A percentile compares a stretch with the other conserved stretches of the same genome.
Conservation (phyloP, 2,888 invertebrate genomes). For the Idaea straminata region DNA sequence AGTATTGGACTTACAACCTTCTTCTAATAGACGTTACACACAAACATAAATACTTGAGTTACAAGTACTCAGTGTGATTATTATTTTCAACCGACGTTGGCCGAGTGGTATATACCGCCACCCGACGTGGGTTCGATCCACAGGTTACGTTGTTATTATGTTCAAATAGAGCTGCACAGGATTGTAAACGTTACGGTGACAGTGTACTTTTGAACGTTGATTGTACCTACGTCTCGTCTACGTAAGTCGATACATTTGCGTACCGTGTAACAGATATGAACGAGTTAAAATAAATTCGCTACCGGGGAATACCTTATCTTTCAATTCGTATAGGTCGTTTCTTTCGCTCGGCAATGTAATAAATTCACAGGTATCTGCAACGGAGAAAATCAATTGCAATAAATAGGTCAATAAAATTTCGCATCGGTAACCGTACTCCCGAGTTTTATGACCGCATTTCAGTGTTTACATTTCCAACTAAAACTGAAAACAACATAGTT, state of each 20-base stretch:
- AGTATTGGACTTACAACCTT: too few species aligned
- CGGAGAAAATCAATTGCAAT: conserved; percentile 30
- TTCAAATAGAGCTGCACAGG: too few species aligned
- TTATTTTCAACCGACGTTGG: too few species aligned
- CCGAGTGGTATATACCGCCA: too few species aligned
- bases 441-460: conserved; percentile 36
- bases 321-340: conserved; percentile 12
- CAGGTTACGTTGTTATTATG: too few species aligned
- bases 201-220: too few species aligned
- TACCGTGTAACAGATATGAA: conserved; percentile 12
- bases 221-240: conserved; percentile 3
- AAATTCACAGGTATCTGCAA: conserved; percentile 17
- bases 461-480: conserved; percentile 40
- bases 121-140: too few species aligned
- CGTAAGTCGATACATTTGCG: conserved; percentile 14
- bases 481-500: conserved; percentile 48
- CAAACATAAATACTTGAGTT: too few species aligned
- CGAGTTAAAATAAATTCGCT: conserved; percentile 1
- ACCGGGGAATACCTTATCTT: conserved; percentile 5
- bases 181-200: too few species aligned
- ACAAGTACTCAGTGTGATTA: too few species aligned
- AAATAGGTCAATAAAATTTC: conserved; percentile 32
- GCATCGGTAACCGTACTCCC: conserved; percentile 24
- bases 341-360: conserved; percentile 11
- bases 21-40: too few species aligned